A percentile compares a stretch with the other conserved stretches of the same genome.
These are phyloP conservation scores for Ryuthela nishihirai DNA, from an alignment of 2,888 invertebrate species.

Conservation along the genomic window DNA sequence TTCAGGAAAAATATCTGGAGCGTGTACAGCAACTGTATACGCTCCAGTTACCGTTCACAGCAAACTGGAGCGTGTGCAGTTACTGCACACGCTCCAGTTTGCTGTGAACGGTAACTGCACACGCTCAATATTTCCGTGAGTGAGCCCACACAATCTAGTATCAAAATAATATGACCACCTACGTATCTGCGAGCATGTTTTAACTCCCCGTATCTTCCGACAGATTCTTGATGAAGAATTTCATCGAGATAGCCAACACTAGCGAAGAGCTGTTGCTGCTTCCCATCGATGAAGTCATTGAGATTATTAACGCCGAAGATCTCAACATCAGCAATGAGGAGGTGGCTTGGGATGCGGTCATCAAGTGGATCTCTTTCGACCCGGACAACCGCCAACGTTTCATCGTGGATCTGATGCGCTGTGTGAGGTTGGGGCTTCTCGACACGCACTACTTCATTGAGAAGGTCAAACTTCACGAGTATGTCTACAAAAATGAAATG, in stretches of 20 bases:
- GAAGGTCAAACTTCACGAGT: constrained; percentile 74
- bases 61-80: too few species aligned
- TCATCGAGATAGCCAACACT: constrained; percentile 64
- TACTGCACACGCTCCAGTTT: too few species aligned
- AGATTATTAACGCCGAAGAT: constrained; percentile 73
- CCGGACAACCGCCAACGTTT: constrained; percentile 66
- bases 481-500: constrained; percentile 70
- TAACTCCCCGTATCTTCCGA: too few species aligned
- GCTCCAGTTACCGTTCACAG: too few species aligned
- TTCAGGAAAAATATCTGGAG: too few species aligned
- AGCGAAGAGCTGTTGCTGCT: constrained; percentile 72
- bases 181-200: too few species aligned
- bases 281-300: constrained; percentile 67
- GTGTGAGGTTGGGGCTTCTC: constrained; percentile 67
- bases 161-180: too few species aligned
- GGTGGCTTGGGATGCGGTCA: constrained; percentile 76
- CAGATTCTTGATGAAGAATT: constrained; percentile 67
- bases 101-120: too few species aligned
- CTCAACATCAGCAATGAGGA: constrained; percentile 84
- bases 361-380: constrained; percentile 81
- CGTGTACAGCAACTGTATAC: too few species aligned
- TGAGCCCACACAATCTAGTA: too few species aligned
- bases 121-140: too few species aligned
- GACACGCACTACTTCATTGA: constrained; percentile 88
- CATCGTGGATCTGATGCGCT: constrained; percentile 62